phyloP scores from a whole-genome alignment of 2,888 invertebrate genomes.

The Caenorhabditis sinica region DNA sequence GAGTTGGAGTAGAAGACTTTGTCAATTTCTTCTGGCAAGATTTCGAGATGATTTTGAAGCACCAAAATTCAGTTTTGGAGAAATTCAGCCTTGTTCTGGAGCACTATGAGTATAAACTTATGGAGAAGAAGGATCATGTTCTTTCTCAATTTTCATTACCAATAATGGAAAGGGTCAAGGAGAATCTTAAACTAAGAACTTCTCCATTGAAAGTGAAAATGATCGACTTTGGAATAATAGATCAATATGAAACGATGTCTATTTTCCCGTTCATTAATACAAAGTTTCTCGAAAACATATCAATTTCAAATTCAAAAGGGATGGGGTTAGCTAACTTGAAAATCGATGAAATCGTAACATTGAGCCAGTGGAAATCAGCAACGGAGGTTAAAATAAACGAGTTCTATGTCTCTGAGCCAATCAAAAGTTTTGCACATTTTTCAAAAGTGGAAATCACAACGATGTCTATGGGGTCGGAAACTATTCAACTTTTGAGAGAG shows the following conservation, averaged over 20 bases:
- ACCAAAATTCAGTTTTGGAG: slow-evolving; percentile 9
- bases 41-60: slow-evolving; percentile 1
- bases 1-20: neutral
- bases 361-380: neutral
- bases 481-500: neutral
- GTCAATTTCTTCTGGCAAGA: slow-evolving; percentile 1
- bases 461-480: neutral
- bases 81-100: slow-evolving; percentile 2
- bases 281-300: neutral
- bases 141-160: neutral
- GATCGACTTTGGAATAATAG: slow-evolving; percentile 1
- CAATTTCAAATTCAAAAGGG: slow-evolving; percentile 5
- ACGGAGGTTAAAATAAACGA: neutral
- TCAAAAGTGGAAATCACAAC: neutral
- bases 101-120: slow-evolving; percentile 1
- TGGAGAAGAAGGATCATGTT: neutral
- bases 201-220: neutral
- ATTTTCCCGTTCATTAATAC: neutral
- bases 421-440: neutral
- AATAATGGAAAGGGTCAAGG: neutral
- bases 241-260: neutral
- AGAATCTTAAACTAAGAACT: neutral
- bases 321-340: neutral
- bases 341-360: neutral
- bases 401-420: neutral